Evolutionary conservation across 2,888 invertebrate species (phyloP).

Genomic region (Andrena dorsata): DNA sequence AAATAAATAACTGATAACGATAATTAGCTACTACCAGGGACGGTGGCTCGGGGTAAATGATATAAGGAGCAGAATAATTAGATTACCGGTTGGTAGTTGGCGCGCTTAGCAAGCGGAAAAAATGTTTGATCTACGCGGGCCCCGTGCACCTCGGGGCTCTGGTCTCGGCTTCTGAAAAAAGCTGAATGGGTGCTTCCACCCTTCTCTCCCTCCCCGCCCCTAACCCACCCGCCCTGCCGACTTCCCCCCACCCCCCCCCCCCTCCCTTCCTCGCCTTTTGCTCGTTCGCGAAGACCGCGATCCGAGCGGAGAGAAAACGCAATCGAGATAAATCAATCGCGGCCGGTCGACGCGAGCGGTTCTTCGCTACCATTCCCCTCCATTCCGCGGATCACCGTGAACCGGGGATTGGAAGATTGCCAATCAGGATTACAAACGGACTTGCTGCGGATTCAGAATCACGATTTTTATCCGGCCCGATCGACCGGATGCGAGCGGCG

Average conservation of each 20-base stretch:
- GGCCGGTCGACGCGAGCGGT: slow-evolving; percentile 28
- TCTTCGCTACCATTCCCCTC: slow-evolving; percentile 49
- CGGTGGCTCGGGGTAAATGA: slow-evolving; percentile 12
- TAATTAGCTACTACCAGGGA: slow-evolving; percentile 33
- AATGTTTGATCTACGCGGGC: slow-evolving; percentile 28
- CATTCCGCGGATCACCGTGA: slow-evolving; percentile 40
- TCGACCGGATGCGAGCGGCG: slow-evolving; percentile 41
- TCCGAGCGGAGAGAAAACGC: slow-evolving; percentile 39
- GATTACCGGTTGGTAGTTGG: slow-evolving; percentile 56
- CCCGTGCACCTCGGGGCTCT: slow-evolving; percentile 11
- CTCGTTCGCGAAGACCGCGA: slow-evolving; percentile 6
- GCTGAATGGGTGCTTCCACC: slow-evolving; percentile 34
- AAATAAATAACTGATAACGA: slow-evolving; percentile 46
- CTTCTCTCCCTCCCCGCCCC: slow-evolving; percentile 8
- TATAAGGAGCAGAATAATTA: slow-evolving; percentile 53
- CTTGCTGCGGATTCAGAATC: slow-evolving; percentile 56
- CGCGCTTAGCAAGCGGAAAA: slow-evolving; percentile 28
- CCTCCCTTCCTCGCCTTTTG: neutral
- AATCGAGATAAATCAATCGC: slow-evolving; percentile 65
- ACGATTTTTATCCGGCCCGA: slow-evolving; percentile 36
- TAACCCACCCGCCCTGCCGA: neutral
- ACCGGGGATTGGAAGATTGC: slow-evolving; percentile 57
- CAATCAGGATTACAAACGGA: slow-evolving; percentile 56
- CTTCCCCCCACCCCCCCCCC: slow-evolving; percentile 12
- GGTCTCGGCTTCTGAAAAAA: slow-evolving; percentile 25